Base-by-base conservation (phyloP, 23 tunicate species). In the Halocynthia aurantium region DNA sequence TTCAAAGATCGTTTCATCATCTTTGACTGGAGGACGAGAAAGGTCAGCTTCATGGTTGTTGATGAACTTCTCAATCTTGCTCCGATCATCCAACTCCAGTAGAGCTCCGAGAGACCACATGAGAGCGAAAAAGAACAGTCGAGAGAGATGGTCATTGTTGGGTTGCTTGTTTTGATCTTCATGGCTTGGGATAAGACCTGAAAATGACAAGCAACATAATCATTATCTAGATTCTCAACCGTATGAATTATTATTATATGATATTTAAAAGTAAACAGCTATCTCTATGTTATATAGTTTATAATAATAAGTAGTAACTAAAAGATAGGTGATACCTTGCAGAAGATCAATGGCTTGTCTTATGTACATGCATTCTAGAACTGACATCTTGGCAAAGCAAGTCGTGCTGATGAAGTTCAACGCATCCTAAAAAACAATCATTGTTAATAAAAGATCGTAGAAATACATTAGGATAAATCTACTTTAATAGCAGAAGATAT, bases 301-400 rank as follows among this genome's bases (percentile, higher is more conserved):
- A 60, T 17, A 15, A 60, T 15, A 60, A 60, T 15, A 60, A 60
- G 64, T 15, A 15, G 64, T 60, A 15, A 60, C 17, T 60, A 15
- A 17, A 17, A 60, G 21, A 13, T n/a, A 68, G 72, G 18, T 17
- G 21, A 51, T 49, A 91, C 97, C 97, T 85, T 85, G 88, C 13
- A 95, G 76, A 52, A 95, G 61, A 64, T 95, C 97, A 10, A 96
- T 90, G 53, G 99, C 99, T 86, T 96, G 99, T 74, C 99, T 73
- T 76, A 90, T 96, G 93, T 96, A 96, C 99, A 96, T 96, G 80
- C 99, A 96, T 63, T 96, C 99, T 51, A 96, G 71, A 55, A 96
- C n/a, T 10, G 69, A 80, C 99, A 96, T 96, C 55, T 96, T 96
- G 44, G 99, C 98, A 54, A 77, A 68, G 44, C 84, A 75, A 0